Base-by-base conservation (phyloP, 2,113 vertebrate genomes). In the Actenoides hombroni region DNA sequence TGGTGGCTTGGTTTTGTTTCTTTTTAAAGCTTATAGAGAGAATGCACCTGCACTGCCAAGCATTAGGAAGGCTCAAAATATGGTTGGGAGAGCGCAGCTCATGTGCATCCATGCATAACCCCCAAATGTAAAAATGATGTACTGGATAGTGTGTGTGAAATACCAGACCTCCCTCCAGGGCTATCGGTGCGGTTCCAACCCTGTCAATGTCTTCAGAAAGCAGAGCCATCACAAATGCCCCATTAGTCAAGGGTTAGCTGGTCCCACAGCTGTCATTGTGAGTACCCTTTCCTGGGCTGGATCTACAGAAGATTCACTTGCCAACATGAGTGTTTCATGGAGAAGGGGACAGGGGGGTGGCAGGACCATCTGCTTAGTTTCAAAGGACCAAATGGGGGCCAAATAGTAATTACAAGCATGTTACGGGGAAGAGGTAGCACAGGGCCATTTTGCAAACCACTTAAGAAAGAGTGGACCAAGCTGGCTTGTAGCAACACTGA, bases 141-240 rank as follows among this genome's bases (percentile, higher is more conserved):
- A 39, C 48, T 79, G 49, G 57, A 49, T n/a, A 61, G 54, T 33
- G 44, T 44, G 42, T 7, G 11, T 61, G 77, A 95, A 93, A 89
- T 70, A 91, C 39, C 81, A 86, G 86, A 23, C 77, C 67, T 86
- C 80, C 69, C 86, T 87, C 42, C 79, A 85, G 74, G 67, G 65
- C 61, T 93, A 83, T 44, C 95, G 76, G 49, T n/a, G 37, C 89
- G 80, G 31, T 71, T 90, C 94, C 95, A 97, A 57, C 48, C 16
- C 92, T 96, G 96, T 97, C 96, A 96, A 33, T 85, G 73, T 82
- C 92, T 97, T 95, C 88, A 94, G 88, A 79, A 96, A 88, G 57
- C 92, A 96, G 44, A 89, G 86, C 65, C 86, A 89, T 96, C 96
- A 95, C 49, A 73, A 73, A 89, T 92, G 92, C 88, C 88, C 91